These are phyloP conservation scores for Orthonyx spaldingii DNA, from an alignment of 2,113 vertebrate species.

Conservation along the genomic window DNA sequence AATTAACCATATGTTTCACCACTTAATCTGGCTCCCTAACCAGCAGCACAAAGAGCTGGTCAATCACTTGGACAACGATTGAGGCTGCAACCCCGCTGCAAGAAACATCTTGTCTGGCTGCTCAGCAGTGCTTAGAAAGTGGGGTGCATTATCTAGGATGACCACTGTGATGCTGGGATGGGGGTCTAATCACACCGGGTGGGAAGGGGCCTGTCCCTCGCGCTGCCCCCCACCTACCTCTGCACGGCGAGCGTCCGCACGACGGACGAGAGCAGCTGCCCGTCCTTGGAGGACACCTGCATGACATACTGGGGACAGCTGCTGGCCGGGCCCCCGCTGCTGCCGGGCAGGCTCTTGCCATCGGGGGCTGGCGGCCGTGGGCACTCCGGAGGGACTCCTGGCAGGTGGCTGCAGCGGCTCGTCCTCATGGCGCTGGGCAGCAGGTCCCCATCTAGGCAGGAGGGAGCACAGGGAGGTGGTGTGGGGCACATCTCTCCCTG, in stretches of 20 bases:
- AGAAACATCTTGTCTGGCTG: not conserved
- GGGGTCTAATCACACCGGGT: fast-evolving
- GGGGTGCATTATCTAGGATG: fast-evolving
- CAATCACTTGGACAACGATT: fast-evolving
- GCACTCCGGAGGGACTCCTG: conserved; percentile 75
- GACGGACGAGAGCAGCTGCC: conserved; percentile 77
- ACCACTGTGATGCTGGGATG: fast-evolving
- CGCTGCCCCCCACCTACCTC: conserved; percentile 54
- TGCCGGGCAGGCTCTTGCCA: conserved; percentile 67
- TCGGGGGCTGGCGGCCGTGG: conserved; percentile 24
- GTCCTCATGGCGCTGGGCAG: conserved; percentile 78
- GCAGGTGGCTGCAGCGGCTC: conserved; percentile 78
- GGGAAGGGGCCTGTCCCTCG: fast-evolving
- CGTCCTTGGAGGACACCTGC: conserved; percentile 79
- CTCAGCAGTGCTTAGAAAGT: fast-evolving
- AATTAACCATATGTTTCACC: not conserved
- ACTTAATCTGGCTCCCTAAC: not conserved
- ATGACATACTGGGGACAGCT: conserved; percentile 79
- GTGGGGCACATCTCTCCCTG: not conserved
- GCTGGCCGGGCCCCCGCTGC: conserved; percentile 48
- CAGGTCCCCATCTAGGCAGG: conserved; percentile 71
- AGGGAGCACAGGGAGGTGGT: not conserved
- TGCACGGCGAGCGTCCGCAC: conserved; percentile 74
- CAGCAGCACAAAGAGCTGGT: not conserved
- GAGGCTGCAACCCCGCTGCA: not conserved